Percentiles rank a stretch among this genome's conserved stretches.
Conservation (phyloP, 2,797 vertebrate genomes). For the Neolamprologus multifasciatus region DNA sequence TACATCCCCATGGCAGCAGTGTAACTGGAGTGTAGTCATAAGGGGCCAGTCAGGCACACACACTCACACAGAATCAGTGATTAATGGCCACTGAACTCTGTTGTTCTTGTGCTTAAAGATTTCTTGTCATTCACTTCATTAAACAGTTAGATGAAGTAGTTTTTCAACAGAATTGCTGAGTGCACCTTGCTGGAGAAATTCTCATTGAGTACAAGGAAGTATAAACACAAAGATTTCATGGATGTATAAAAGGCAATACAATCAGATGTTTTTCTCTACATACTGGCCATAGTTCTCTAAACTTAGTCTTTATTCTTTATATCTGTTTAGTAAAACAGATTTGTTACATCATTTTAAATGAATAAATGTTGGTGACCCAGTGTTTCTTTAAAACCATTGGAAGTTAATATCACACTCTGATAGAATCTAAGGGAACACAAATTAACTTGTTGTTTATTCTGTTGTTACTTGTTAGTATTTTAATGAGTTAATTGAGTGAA, state of each 20-base stretch:
- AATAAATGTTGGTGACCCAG: not conserved
- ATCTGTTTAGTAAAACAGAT: not conserved
- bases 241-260: not conserved
- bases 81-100: slow-evolving; percentile 55
- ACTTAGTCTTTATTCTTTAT: not conserved
- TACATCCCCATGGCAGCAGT: not conserved
- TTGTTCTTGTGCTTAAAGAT: slow-evolving; percentile 65
- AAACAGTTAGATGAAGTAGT: slow-evolving; percentile 57
- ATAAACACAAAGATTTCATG: not conserved
- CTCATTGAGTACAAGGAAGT: not conserved
- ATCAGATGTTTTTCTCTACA: not conserved
- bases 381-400: not conserved
- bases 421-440: not conserved
- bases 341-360: not conserved
- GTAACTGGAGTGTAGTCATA: slow-evolving; percentile 35
- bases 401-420: not conserved
- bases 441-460: not conserved
- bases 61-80: slow-evolving; percentile 50
- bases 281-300: not conserved
- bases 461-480: not conserved
- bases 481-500: not conserved
- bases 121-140: slow-evolving; percentile 70
- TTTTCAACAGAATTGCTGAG: slow-evolving; percentile 28
- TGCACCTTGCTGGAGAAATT: not conserved
- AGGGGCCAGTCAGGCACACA: slow-evolving; percentile 18